Evolutionary conservation across 1,140 invertebrate species (phyloP).

Genomic region (Elymnias hypermnestra): DNA sequence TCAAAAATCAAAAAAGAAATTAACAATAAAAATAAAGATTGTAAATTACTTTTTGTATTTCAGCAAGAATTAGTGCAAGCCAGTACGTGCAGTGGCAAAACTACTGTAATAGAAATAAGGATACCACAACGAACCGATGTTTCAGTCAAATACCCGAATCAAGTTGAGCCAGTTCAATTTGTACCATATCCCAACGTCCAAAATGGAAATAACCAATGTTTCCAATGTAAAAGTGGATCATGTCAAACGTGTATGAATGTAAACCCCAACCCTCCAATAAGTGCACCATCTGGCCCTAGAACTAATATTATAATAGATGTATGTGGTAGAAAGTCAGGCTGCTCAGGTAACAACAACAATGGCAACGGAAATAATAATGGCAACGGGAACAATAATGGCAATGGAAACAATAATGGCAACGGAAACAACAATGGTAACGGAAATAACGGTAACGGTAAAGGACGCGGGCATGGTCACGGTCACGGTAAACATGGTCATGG

Average conservation of each 20-base stretch:
- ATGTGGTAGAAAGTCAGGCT: conserved; percentile 9
- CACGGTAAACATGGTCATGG: too few relatives aligned
- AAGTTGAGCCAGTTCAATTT: conserved; percentile 26
- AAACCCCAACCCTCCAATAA: not conserved
- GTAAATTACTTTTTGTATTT: too few relatives aligned
- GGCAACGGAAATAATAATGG: conserved; percentile 4
- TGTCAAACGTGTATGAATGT: conserved; percentile 19
- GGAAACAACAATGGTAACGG: too few relatives aligned
- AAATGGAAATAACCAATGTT: conserved; percentile 9
- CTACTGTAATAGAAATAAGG: conserved; percentile 33
- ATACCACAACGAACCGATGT: conserved; percentile 30
- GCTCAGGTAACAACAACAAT: not conserved
- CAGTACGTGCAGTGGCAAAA: conserved; percentile 25
- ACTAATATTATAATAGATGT: conserved; percentile 38
- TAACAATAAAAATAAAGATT: too few relatives aligned
- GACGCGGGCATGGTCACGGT: too few relatives aligned
- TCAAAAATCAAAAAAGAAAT: too few relatives aligned
- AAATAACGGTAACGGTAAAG: too few relatives aligned
- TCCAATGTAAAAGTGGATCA: conserved; percentile 9
- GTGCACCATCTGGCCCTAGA: conserved; percentile 4
- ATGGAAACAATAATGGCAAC: too few relatives aligned
- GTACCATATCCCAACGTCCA: conserved; percentile 26
- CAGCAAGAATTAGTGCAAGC: conserved; percentile 27
- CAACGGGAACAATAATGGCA: too few relatives aligned
- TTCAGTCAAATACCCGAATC: conserved; percentile 28